phyloP scores from a whole-genome alignment of 2,113 vertebrate species.

The Camelus bactrianus region DNA sequence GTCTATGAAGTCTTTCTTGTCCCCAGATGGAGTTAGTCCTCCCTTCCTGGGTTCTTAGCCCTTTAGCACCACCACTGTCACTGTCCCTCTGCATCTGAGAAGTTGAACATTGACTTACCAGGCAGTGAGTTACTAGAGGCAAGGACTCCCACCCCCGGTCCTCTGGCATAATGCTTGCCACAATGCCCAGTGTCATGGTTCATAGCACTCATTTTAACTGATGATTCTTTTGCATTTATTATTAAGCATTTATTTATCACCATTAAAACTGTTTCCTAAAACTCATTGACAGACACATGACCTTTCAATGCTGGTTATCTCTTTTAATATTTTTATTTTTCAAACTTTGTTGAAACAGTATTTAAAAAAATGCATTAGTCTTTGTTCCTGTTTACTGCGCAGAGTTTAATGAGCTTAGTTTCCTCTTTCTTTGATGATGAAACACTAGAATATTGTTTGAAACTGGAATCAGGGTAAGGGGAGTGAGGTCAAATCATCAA shows the following conservation, averaged over 20 bases:
- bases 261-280: not conserved
- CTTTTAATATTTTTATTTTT: not conserved
- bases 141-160: not conserved
- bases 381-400: not conserved
- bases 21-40: not conserved
- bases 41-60: not conserved
- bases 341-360: not conserved
- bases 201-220: not conserved
- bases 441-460: not conserved
- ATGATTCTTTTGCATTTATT: not conserved
- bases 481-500: not conserved
- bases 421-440: not conserved
- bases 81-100: not conserved
- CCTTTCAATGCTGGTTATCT: not conserved
- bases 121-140: not conserved
- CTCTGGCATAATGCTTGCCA: not conserved
- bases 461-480: too few species aligned
- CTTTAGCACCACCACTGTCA: not conserved
- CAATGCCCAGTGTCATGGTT: too few species aligned
- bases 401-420: not conserved
- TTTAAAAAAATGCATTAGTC: not conserved
- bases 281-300: not conserved
- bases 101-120: too few species aligned
- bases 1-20: not conserved
- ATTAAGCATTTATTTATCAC: not conserved